Evolutionary conservation across 1,140 invertebrate genomes (phyloP), one percentile per base, ranked within the genome.

Genomic region (Chlorops oryzae): DNA sequence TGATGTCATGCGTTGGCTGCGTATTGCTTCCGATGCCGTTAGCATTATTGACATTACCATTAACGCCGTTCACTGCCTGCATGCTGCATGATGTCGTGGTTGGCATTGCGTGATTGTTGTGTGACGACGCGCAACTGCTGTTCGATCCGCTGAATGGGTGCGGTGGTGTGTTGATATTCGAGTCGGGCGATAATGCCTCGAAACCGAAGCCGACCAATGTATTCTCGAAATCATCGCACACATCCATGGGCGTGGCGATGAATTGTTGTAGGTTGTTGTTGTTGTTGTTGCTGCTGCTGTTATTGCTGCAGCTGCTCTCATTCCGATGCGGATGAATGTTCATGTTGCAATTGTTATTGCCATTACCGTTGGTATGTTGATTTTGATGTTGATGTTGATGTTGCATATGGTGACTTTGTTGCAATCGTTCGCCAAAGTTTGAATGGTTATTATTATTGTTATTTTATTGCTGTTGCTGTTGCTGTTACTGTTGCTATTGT

Each of bases 221-320:
- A 57, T 62, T 69, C 47, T 72, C 69, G 28, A 72, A 72, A 47
- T 72, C 68, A 50, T 72, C 69, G 48, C 67, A 70, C 10, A 65
- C 59, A 49, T 72, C 69, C 69, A 72, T 72, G 13, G 69, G 68
- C 3, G 65, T 71, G 38, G 58, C 39, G 35, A 27, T 46, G 28
- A 62, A 65, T n/a, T n/a, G n/a, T 43, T 13, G 37, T 24, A 15
- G 22, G 27, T 13, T 39, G 34, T n/a, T n/a, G n/a, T n/a, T n/a
- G 20, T 24, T 21, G 34, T 34, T 44, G 38, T n/a, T 38, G 43
- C n/a, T 39, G 44, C 17, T 41, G 37, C 12, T 28, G 23, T 52
- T 51, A 43, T 24, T 51, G 47, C 28, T 12, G 32, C 38, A 23
- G 2, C n/a, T 20, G 40, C 44, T 50, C 28, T n/a, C 23, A 41